These are phyloP conservation scores for Andrena haemorrhoa DNA, from an alignment of 2,888 invertebrate species.

Conservation along the genomic window DNA sequence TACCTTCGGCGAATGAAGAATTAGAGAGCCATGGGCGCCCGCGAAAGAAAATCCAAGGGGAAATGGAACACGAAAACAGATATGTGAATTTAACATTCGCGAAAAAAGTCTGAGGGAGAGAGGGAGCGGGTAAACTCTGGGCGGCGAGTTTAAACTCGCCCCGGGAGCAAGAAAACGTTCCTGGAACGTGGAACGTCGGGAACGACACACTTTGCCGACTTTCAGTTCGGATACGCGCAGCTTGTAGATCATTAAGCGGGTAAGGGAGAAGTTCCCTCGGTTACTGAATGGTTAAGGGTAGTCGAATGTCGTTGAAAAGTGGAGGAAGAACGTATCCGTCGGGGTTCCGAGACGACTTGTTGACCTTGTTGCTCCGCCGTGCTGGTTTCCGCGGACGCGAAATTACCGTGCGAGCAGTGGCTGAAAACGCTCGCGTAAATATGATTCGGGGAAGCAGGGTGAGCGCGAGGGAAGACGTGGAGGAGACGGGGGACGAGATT, in stretches of 20 bases:
- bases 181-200: conserved; percentile 13
- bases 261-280: conserved; percentile 43
- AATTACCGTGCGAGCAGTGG: conserved; percentile 70
- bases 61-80: no score
- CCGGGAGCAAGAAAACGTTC: not conserved
- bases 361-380: conserved; percentile 45
- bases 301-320: conserved; percentile 35
- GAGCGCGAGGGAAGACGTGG: conserved; percentile 3
- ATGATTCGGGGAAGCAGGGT: conserved; percentile 51
- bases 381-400: conserved; percentile 46
- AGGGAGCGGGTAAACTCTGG: no score
- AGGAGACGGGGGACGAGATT: conserved; percentile 19
- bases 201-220: conserved; percentile 30
- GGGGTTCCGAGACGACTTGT: conserved; percentile 35
- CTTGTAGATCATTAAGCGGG: conserved; percentile 51
- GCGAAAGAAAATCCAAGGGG: no score
- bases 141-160: not conserved
- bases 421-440: conserved; percentile 67
- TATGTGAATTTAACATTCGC: not conserved
- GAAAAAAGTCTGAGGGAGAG: not conserved
- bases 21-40: no score
- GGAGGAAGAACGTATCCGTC: conserved; percentile 41
- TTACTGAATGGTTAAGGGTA: conserved; percentile 10
- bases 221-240: conserved; percentile 13
- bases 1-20: no score